Evolutionary conservation across 2,888 invertebrate genomes (phyloP).

Genomic region (Hemithea aestivaria): DNA sequence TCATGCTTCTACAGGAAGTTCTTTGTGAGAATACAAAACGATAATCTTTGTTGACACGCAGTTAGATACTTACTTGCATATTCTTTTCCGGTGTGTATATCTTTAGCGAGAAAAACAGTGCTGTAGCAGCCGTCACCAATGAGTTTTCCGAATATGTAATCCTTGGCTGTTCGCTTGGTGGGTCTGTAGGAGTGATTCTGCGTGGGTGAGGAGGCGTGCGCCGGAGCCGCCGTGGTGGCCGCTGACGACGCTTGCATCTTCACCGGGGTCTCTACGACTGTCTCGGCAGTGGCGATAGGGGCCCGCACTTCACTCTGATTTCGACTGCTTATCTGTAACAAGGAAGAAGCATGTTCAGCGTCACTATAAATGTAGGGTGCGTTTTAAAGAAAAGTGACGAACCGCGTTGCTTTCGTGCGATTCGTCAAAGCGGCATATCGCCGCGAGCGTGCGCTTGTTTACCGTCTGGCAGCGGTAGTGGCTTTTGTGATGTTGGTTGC

Average conservation of each 20-base stretch:
- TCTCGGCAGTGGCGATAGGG: constrained; percentile 78
- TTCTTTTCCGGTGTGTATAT: constrained; percentile 92
- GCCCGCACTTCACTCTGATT: constrained; percentile 66
- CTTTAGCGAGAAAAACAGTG: constrained; percentile 95
- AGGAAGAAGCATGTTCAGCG: constrained; percentile 23
- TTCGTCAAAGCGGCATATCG: constrained; percentile 47
- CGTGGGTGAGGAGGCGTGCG: constrained; percentile 60
- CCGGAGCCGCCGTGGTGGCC: constrained; percentile 59
- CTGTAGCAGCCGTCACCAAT: constrained; percentile 99
- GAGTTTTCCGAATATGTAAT: constrained; percentile 96
- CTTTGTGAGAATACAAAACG: neutral
- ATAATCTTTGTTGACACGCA: too few species aligned
- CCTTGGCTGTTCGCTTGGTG: constrained; percentile 87
- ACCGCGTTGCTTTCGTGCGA: constrained; percentile 30
- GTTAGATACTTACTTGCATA: constrained; percentile 90
- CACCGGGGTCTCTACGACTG: constrained; percentile 68
- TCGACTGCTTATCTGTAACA: constrained; percentile 66
- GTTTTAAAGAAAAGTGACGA: constrained; percentile 31
- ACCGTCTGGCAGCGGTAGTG: constrained; percentile 37
- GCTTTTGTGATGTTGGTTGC: constrained; percentile 29
- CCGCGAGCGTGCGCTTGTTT: constrained; percentile 57
- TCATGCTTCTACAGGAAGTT: too few species aligned
- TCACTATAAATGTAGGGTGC: constrained; percentile 12
- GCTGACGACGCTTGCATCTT: constrained; percentile 74
- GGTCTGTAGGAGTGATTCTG: constrained; percentile 62